Conservation (phyloP, 1,140 invertebrate species). For the Cataglyphis hispanica region DNA sequence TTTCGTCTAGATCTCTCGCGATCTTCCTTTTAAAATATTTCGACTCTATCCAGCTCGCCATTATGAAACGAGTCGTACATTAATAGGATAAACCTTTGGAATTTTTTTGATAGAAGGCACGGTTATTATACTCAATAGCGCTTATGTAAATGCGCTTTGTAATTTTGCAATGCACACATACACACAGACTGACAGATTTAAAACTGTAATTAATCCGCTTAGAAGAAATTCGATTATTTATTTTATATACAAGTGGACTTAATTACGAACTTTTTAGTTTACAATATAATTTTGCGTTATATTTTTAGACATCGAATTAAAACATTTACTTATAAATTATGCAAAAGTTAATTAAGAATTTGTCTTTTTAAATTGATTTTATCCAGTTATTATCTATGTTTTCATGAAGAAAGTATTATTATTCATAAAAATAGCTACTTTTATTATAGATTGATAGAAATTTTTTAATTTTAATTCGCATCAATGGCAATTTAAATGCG, state of each 20-base stretch:
- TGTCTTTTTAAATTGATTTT: neutral
- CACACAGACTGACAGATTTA: neutral
- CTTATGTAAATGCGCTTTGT: conserved; percentile 7
- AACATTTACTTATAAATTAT: neutral
- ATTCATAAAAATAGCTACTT: neutral
- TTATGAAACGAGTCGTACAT: conserved; percentile 36
- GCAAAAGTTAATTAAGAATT: neutral
- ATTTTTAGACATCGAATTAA: neutral
- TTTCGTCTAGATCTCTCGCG: conserved; percentile 18
- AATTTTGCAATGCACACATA: conserved; percentile 14
- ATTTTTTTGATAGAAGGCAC: neutral
- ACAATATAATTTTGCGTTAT: neutral
- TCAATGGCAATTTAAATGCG: neutral
- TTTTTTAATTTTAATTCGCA: neutral
- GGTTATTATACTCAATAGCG: neutral
- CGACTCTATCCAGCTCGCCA: neutral
- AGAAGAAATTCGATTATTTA: neutral
- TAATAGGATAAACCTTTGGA: neutral
- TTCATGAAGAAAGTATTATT: neutral
- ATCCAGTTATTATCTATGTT: neutral
- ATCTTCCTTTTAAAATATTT: conserved; percentile 12
- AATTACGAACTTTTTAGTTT: neutral
- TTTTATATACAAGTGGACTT: neutral
- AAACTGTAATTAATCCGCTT: conserved; percentile 24
- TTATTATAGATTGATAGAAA: neutral